Evolutionary conservation across 2,888 invertebrate genomes (phyloP).

Genomic region (Tetranychus truncatus): DNA sequence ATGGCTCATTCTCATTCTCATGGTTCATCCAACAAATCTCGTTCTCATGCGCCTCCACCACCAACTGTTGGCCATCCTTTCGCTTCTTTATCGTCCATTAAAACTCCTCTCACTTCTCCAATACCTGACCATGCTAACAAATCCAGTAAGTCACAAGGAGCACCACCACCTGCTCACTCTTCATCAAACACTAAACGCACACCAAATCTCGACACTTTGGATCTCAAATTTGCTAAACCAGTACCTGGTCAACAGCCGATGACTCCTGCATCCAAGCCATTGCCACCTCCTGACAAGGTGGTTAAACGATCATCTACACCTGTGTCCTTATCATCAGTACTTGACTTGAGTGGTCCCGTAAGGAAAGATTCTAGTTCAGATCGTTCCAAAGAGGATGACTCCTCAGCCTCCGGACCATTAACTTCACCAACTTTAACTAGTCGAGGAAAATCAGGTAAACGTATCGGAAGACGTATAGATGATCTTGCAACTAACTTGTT

Average conservation of each 20-base stretch:
- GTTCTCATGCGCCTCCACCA: not conserved
- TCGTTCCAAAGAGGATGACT: not conserved
- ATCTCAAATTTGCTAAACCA: slow-evolving; percentile 24
- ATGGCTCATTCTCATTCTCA: not conserved
- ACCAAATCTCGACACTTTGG: slow-evolving; percentile 23
- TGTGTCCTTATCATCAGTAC: slow-evolving; percentile 24
- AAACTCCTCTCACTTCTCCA: not conserved
- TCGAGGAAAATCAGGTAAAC: slow-evolving; percentile 20
- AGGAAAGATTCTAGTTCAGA: slow-evolving; percentile 7
- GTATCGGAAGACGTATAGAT: slow-evolving; percentile 27
- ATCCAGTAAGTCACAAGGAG: not conserved
- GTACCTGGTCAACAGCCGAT: slow-evolving; percentile 21
- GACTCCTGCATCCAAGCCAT: not conserved
- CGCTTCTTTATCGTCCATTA: not conserved
- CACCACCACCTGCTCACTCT: slow-evolving; percentile 27
- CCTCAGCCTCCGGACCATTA: not conserved
- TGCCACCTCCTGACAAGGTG: slow-evolving; percentile 10
- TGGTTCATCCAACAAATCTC: not conserved
- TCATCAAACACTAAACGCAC: slow-evolving; percentile 23
- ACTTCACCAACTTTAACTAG: not conserved
- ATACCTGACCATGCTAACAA: not conserved
- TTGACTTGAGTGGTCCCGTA: slow-evolving; percentile 25
- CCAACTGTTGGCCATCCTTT: not conserved
- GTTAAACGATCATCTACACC: slow-evolving; percentile 14
- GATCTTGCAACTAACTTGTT: slow-evolving; percentile 28